These are phyloP conservation scores for Ammodytes marinus DNA, from an alignment of 2,113 vertebrate species.

Conservation along the genomic window DNA sequence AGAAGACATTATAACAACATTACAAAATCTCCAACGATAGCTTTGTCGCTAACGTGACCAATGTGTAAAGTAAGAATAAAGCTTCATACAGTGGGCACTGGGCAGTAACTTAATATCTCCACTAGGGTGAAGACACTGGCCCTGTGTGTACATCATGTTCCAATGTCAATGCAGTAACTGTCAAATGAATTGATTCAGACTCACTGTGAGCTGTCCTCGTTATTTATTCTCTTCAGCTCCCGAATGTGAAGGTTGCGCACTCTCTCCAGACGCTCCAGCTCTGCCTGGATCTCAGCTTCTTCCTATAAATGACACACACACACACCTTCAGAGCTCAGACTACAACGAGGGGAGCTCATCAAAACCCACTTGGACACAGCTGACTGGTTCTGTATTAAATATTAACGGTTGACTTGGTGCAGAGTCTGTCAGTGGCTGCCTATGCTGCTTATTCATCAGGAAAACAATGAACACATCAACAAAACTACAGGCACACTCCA, in stretches of 20 bases:
- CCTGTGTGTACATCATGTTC: slow-evolving; percentile 23
- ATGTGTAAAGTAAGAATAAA: background rate
- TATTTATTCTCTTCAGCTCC: slow-evolving; percentile 99
- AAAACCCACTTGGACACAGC: slow-evolving; percentile 62
- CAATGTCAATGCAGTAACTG: slow-evolving; percentile 46
- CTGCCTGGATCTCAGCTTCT: slow-evolving; percentile 99
- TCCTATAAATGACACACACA: slow-evolving; percentile 90
- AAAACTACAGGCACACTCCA: slow-evolving; percentile 11
- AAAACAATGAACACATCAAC: slow-evolving; percentile 52
- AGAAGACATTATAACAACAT: background rate
- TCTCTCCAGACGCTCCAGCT: slow-evolving; percentile 98
- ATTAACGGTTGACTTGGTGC: slow-evolving; percentile 65
- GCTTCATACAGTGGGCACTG: background rate
- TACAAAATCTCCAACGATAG: background rate
- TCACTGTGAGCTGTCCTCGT: slow-evolving; percentile 99
- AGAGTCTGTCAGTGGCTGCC: slow-evolving; percentile 23
- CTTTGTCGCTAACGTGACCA: background rate
- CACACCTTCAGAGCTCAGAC: slow-evolving; percentile 59
- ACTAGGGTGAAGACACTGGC: background rate
- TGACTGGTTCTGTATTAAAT: slow-evolving; percentile 60
- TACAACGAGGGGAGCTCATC: slow-evolving; percentile 61
- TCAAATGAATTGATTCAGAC: slow-evolving; percentile 71
- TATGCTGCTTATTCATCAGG: slow-evolving; percentile 37
- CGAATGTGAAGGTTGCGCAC: slow-evolving; percentile 99
- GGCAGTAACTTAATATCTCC: background rate